Conservation (phyloP, 2,113 vertebrate species). For the Motacilla alba region DNA sequence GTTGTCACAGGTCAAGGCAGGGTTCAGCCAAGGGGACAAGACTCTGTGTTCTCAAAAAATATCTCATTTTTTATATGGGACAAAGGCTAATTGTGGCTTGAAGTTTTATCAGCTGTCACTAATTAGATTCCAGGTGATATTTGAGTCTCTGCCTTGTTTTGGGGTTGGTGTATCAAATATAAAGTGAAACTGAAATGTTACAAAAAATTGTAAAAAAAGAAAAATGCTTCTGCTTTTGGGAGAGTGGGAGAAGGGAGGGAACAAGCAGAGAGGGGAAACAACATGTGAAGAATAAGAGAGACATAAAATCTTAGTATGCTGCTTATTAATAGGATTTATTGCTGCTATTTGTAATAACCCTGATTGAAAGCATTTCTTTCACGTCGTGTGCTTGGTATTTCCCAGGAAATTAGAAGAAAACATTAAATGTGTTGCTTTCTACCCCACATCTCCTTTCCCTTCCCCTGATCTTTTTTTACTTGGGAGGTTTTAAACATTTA, state of each 20-base stretch:
- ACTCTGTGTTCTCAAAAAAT: not conserved
- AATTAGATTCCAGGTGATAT: not conserved
- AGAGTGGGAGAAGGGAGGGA: not conserved
- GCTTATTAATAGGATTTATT: conserved; percentile 54
- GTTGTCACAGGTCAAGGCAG: not conserved
- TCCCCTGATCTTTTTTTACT: conserved; percentile 24
- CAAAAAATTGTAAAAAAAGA: not conserved
- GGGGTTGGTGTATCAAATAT: not conserved
- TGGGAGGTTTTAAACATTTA: conserved; percentile 52
- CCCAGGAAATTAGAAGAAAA: not conserved
- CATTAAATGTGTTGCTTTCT: not conserved
- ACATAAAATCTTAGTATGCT: not conserved
- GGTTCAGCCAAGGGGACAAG: not conserved
- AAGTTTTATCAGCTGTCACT: not conserved
- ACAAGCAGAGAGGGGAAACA: not conserved
- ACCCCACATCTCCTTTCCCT: not conserved
- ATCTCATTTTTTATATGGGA: not conserved
- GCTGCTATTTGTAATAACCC: not conserved
- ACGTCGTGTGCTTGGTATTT: not conserved
- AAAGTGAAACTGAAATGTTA: not conserved
- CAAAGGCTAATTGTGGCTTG: not conserved
- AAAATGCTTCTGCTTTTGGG: not conserved
- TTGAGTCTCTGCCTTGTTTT: not conserved
- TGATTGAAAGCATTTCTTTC: not conserved
- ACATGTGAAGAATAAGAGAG: not conserved